phyloP scores from a whole-genome alignment of 2,113 vertebrate genomes.

The Emydura subglobosa region DNA sequence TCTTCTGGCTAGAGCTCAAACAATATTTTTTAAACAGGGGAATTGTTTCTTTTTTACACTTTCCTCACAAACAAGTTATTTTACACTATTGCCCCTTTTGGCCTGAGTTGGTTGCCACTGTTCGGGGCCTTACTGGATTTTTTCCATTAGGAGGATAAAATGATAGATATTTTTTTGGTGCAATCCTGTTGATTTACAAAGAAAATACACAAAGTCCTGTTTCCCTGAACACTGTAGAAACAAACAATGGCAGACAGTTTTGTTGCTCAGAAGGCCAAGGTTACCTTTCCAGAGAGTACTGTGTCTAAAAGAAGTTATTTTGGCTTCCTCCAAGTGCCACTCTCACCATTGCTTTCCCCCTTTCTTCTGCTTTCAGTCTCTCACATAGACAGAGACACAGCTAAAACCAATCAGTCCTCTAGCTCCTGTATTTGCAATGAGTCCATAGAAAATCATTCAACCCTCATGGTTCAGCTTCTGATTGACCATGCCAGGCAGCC shows the following conservation, averaged over 20 bases:
- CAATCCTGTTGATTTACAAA: not conserved
- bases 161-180: not conserved
- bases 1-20: not conserved
- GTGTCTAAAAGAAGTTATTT: not conserved
- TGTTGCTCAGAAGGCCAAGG: not conserved
- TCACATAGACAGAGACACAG: too few relatives aligned
- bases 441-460: not conserved
- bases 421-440: not conserved
- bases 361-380: not conserved
- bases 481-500: not conserved
- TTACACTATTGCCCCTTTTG: not conserved
- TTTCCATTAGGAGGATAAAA: not conserved
- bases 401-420: not conserved
- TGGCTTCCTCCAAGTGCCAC: not conserved
- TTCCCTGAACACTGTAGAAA: not conserved
- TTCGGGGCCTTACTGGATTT: not conserved
- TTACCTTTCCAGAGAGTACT: not conserved
- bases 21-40: slow-evolving; percentile 6
- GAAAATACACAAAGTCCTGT: not conserved
- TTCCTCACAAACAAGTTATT: not conserved
- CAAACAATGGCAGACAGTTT: not conserved
- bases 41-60: not conserved
- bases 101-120: not conserved
- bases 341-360: not conserved
- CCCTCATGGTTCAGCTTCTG: accelerated